Conservation (phyloP, 2,888 invertebrate genomes). For the Tuberolachnus salignus region DNA sequence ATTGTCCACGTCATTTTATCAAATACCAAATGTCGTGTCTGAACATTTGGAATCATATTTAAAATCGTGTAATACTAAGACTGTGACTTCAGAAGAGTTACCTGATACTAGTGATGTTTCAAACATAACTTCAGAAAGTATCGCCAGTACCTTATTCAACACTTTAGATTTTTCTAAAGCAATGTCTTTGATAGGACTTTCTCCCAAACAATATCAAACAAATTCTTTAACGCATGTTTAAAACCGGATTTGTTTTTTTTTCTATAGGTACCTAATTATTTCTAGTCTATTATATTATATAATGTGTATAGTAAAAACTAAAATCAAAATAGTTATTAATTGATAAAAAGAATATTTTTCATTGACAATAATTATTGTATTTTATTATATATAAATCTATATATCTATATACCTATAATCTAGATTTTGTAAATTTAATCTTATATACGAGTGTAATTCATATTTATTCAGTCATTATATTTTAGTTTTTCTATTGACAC, state of each 20-base stretch:
- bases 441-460: too few relatives aligned
- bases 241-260: neutral
- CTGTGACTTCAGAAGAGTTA: neutral
- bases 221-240: slow-evolving; percentile 10
- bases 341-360: neutral
- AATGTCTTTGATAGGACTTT: slow-evolving; percentile 40
- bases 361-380: too few relatives aligned
- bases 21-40: neutral
- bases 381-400: neutral
- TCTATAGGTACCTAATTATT: too few relatives aligned
- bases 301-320: neutral
- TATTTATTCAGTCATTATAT: too few relatives aligned
- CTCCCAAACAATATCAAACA: slow-evolving; percentile 27
- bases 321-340: neutral
- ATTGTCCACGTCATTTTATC: slow-evolving; percentile 6
- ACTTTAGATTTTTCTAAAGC: slow-evolving; percentile 46
- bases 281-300: neutral
- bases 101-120: slow-evolving; percentile 8
- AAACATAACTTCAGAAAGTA: slow-evolving; percentile 34
- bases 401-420: neutral
- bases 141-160: slow-evolving; percentile 42
- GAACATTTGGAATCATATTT: slow-evolving; percentile 28
- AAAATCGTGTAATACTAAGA: slow-evolving; percentile 9
- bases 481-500: too few relatives aligned
- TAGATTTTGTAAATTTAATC: too few relatives aligned